Evolutionary conservation across 1,140 invertebrate species (phyloP), one percentile per base, ranked within the genome.

Genomic region (Alviniconcha marisindica): DNA sequence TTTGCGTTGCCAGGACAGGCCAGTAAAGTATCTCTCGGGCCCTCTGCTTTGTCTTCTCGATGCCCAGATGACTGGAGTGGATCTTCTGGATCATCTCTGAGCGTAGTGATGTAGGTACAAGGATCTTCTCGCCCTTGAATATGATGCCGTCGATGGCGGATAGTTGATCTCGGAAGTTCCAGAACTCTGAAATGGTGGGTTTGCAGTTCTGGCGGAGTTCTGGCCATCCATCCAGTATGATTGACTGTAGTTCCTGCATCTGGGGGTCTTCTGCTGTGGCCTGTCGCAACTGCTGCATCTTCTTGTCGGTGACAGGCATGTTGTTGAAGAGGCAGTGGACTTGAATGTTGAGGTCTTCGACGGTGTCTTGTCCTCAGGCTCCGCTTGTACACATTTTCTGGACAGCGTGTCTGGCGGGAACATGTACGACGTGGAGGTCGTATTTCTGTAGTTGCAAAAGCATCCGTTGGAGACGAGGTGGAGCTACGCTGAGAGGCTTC

Each of bases 401-500:
- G 85, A 87, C 18, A 89, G 73, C 1, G 83, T 78, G 42, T 88
- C 88, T 48, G 89, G 84, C 86, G 21, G 80, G 81, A 10, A 40
- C 63, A 56, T 87, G 87, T n/a, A 28, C 36, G 38, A 89, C 31
- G 3, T 83, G 60, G 18, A 88, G 54, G n/a, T 86, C 84, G 71
- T 89, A 90, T 24, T 54, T 84, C 63, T 85, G 85, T 38, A 90
- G 38, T 51, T 78, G 63, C 28, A 91, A 54, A 80, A 90, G 66
- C 88, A 91, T 91, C 48, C 80, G n/a, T 81, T 91, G 89, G 7
- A 90, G 56, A 63, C 86, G n/a, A 12, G 84, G 82, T 21, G 89
- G 84, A n/a, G 84, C 74, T 33, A 51, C 33, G 69, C 77, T 31
- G 0, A 91, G 73, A 15, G 80, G 63, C 66, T 90, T 92, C 33